These are phyloP conservation scores for Coptotermes formosanus DNA, from an alignment of 1,140 invertebrate genomes.

Conservation along the genomic window DNA sequence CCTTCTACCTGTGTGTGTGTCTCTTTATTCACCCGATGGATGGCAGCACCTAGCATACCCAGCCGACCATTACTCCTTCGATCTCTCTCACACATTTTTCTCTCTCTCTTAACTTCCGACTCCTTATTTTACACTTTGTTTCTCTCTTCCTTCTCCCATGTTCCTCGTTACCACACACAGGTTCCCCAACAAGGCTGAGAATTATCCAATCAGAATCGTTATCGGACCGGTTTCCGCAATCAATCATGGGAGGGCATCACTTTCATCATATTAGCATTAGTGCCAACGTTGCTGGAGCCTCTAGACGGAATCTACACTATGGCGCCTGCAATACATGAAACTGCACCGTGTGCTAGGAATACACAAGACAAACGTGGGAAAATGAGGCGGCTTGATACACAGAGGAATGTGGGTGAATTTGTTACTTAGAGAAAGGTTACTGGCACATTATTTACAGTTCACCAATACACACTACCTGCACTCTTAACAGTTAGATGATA, in stretches of 20 bases:
- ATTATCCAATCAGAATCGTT: background rate
- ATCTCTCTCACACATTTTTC: background rate
- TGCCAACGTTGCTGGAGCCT: background rate
- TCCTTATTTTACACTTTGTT: background rate
- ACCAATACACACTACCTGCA: no score
- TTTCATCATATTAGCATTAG: background rate
- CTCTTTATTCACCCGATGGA: background rate
- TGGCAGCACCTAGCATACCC: background rate
- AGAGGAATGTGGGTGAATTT: no score
- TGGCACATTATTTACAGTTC: no score
- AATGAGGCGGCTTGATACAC: no score
- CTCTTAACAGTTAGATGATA: no score
- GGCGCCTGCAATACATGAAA: no score
- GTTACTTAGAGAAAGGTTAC: no score
- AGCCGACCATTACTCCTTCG: background rate
- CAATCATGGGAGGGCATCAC: background rate
- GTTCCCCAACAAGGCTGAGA: background rate
- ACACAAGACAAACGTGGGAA: no score
- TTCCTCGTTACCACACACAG: background rate
- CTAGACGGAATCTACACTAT: no score
- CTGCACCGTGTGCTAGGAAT: no score
- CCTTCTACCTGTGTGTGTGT: no score
- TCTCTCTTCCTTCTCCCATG: background rate
- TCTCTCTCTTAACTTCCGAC: background rate
- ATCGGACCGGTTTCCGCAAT: background rate